Evolutionary conservation across 2,888 invertebrate species (phyloP), one percentile per base, ranked within the genome.

Genomic region (Enchytraeus crypticus): DNA sequence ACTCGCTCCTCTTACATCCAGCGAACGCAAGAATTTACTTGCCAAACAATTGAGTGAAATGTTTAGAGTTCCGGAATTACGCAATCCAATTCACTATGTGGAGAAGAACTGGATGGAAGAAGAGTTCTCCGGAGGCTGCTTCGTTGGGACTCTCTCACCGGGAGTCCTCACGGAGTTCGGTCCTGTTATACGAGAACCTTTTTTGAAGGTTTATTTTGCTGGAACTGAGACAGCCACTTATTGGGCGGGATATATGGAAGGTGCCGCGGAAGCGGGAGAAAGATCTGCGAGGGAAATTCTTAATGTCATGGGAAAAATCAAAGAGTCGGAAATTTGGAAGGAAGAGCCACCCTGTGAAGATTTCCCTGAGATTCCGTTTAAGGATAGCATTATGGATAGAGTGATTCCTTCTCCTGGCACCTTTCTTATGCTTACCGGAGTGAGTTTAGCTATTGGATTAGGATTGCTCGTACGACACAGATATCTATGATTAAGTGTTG

Each of bases 241-340:
- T 2, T 75, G 75, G 75, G 62, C 70, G 4, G 75, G 76, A 5
- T 76, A 74, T 62, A 75, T 76, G 74, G 74, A 75, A 34, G 76
- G 76, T 8, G 76, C 75, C 4, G 67, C 76, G 4, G 70, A 76
- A 58, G 70, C 74, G 5, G 76, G 75, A 30, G 72, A 74, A 57
- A 61, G 74, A 5, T 74, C 75, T 5, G 75, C 74, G 30, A 70
- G 70, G 56, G 73, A 76, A 72, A 74, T 75, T 8, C 54, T 54
- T 30, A 18, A 59, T 59, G 61, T 61, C 1, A 68, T 71, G 64
- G 73, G 73, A 5, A 68, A 67, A 51, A 68, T 76, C 11, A 34
- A 64, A 32, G 58, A 66, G 33, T 62, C 69, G 59, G 66, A 73
- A 51, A 74, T 76, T 30, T 71, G 71, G 69, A 57, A 66, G 38